These are phyloP conservation scores for Rhopalosiphum nymphaeae DNA, from an alignment of 2,888 invertebrate genomes.

Conservation along the genomic window DNA sequence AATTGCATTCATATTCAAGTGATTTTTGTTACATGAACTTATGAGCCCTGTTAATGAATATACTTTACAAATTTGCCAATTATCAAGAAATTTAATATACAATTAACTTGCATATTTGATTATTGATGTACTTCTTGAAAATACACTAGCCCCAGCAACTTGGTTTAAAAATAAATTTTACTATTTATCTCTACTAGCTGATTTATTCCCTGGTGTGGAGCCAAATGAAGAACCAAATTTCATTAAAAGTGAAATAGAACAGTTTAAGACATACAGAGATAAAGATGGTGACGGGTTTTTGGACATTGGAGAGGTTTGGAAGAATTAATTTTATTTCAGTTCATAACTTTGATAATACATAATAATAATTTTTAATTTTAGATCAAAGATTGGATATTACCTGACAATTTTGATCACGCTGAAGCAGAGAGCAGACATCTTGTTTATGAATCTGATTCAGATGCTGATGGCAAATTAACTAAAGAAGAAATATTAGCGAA, in stretches of 20 bases:
- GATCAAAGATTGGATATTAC: constrained; percentile 91
- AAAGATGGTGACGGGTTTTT: constrained; percentile 91
- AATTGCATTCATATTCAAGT: not conserved
- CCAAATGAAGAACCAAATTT: constrained; percentile 86
- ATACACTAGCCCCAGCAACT: not conserved
- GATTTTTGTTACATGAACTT: not conserved
- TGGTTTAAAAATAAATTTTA: not conserved
- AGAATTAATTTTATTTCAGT: not conserved
- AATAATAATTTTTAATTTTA: constrained; percentile 67
- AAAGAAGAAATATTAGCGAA: constrained; percentile 92
- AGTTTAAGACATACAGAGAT: constrained; percentile 86
- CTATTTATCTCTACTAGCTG: constrained; percentile 72
- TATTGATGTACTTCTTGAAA: not conserved
- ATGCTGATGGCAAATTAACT: constrained; percentile 90
- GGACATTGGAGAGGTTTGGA: constrained; percentile 84
- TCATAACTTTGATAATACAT: constrained; percentile 49
- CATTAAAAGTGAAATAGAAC: constrained; percentile 93
- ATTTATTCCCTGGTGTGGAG: constrained; percentile 84
- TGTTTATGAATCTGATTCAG: constrained; percentile 92
- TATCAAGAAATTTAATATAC: not conserved
- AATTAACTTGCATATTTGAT: not conserved
- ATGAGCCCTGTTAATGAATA: not conserved
- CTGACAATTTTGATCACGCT: constrained; percentile 96
- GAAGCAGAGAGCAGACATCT: constrained; percentile 96
- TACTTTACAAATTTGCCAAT: not conserved